Conservation (phyloP, 2,797 vertebrate species). For the Pteronotus mesoamericanus region DNA sequence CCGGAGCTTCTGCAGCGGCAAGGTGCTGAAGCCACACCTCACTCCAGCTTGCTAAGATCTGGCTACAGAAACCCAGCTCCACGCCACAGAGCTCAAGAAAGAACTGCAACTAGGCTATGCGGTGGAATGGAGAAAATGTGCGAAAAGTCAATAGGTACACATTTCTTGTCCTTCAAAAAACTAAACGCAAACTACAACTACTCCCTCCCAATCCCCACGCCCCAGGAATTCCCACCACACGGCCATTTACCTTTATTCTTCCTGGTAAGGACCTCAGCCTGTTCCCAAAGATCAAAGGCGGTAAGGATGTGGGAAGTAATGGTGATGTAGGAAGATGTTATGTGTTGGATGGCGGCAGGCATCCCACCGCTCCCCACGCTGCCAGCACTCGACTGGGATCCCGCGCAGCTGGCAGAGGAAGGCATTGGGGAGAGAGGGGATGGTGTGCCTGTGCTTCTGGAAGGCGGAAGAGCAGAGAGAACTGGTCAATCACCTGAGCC, state of each 20-base stretch:
- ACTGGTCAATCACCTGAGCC: background rate
- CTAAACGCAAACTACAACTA: background rate
- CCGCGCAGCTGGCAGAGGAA: constrained; percentile 85
- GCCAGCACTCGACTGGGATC: constrained; percentile 83
- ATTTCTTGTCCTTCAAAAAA: background rate
- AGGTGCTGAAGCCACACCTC: background rate
- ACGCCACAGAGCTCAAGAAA: background rate
- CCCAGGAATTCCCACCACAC: background rate
- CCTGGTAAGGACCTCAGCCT: constrained; percentile 86
- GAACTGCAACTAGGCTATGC: background rate
- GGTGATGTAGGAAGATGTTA: constrained; percentile 90
- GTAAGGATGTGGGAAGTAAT: constrained; percentile 91
- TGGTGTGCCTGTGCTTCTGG: constrained; percentile 85
- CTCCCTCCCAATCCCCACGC: accelerated
- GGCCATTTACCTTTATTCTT: constrained; percentile 86
- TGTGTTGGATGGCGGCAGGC: constrained; percentile 84
- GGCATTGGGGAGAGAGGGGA: constrained; percentile 86
- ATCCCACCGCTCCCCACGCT: constrained; percentile 58
- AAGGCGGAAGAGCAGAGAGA: background rate
- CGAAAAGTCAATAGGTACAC: accelerated
- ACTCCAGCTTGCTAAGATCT: background rate
- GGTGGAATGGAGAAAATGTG: background rate
- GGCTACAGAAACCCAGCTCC: background rate
- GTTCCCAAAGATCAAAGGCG: constrained; percentile 93
- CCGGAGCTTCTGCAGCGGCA: no score